A percentile compares a stretch with the other conserved stretches of the same genome.
Evolutionary conservation across 2,888 invertebrate species (phyloP).

Genomic region (Napeogenes sylphis): DNA sequence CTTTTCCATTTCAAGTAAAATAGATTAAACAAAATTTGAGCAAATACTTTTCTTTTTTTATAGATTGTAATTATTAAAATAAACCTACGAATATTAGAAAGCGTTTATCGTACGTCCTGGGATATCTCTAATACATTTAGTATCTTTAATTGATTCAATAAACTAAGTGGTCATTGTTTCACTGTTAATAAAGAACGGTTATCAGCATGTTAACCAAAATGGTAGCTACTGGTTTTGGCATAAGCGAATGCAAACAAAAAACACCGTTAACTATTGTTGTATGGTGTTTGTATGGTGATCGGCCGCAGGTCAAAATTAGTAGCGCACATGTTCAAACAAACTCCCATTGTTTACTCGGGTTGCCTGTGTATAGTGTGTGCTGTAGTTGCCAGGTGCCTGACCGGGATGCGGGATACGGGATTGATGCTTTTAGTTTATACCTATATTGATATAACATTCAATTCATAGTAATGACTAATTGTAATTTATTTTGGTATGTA

Average conservation of each 20-base stretch:
- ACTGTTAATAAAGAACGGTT: constrained; percentile 1
- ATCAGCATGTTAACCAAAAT: constrained; percentile 6
- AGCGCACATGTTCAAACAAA: constrained; percentile 75
- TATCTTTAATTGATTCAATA: background rate
- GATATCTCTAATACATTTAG: background rate
- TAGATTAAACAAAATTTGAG: too few species aligned
- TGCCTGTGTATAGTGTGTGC: constrained; percentile 32
- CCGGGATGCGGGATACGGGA: background rate
- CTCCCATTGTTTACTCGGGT: constrained; percentile 65
- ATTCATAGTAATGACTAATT: too few species aligned
- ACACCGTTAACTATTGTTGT: constrained; percentile 72
- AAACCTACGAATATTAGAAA: too few species aligned
- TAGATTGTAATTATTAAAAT: too few species aligned
- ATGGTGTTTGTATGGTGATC: constrained; percentile 65
- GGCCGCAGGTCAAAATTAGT: constrained; percentile 70
- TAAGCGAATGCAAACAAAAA: constrained; percentile 57
- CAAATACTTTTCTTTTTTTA: too few species aligned
- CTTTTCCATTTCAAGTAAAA: too few species aligned
- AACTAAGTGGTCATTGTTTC: constrained; percentile 1
- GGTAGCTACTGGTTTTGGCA: constrained; percentile 46
- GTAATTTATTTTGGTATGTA: too few species aligned
- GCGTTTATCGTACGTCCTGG: background rate
- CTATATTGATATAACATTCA: too few species aligned
- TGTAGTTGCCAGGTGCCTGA: constrained; percentile 13
- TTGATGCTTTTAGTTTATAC: too few species aligned